phyloP scores from a whole-genome alignment of 2,888 invertebrate species.

The Nephrocerus scutellatus region DNA sequence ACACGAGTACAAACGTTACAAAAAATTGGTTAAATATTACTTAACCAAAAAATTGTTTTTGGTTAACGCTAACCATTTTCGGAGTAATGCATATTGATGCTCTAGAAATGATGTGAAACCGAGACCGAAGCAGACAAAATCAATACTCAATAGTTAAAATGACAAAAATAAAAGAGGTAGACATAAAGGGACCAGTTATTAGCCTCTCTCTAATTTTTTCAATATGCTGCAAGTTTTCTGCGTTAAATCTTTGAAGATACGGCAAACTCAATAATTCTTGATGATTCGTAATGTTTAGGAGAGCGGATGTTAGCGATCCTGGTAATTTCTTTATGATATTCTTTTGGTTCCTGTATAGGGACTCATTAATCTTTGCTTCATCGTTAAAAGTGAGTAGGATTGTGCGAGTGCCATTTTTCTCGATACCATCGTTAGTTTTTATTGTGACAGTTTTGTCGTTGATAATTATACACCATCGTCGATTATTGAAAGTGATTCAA shows the following conservation, averaged over 20 bases:
- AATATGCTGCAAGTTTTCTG: slow-evolving; percentile 13
- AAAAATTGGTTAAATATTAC: too few species aligned
- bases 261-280: slow-evolving; percentile 18
- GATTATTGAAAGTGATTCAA: slow-evolving; percentile 12
- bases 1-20: too few species aligned
- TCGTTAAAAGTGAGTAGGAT: slow-evolving; percentile 16
- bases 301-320: slow-evolving; percentile 4
- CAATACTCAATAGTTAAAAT: slow-evolving; percentile 2
- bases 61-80: too few species aligned
- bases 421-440: slow-evolving; percentile 8
- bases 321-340: slow-evolving; percentile 12
- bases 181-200: slow-evolving; percentile 3
- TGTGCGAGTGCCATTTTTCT: slow-evolving; percentile 12
- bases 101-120: too few species aligned
- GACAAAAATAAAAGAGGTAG: background rate
- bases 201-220: slow-evolving; percentile 8
- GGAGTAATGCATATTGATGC: too few species aligned
- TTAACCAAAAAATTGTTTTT: too few species aligned
- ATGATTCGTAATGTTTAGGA: slow-evolving; percentile 17
- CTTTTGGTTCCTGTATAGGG: slow-evolving; percentile 14
- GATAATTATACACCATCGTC: slow-evolving; percentile 16
- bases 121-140: slow-evolving; percentile 8
- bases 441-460: slow-evolving; percentile 9
- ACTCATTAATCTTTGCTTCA: slow-evolving; percentile 13
- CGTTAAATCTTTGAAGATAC: slow-evolving; percentile 16